Evolutionary conservation across 2,888 invertebrate genomes (phyloP).

Genomic region (Napeogenes sylphis): DNA sequence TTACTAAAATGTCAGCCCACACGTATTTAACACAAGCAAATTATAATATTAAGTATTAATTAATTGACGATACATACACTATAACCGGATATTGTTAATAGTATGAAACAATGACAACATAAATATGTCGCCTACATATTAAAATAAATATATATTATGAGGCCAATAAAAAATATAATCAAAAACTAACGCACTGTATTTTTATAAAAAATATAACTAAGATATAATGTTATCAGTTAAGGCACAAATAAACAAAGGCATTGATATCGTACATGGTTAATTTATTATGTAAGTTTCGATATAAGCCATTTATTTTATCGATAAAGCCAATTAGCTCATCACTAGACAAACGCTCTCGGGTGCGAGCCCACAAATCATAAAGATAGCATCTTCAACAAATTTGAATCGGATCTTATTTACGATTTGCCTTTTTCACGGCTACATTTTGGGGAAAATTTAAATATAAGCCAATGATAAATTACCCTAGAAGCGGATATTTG

Average conservation of each 20-base stretch:
- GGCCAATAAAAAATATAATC: too few relatives aligned
- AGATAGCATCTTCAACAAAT: conserved; percentile 79
- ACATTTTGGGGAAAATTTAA: conserved; percentile 73
- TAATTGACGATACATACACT: too few relatives aligned
- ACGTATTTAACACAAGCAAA: too few relatives aligned
- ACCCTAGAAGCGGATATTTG: conserved; percentile 63
- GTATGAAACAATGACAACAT: too few relatives aligned
- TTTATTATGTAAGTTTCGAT: conserved; percentile 28
- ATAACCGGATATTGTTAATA: too few relatives aligned
- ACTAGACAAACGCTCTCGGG: conserved; percentile 73
- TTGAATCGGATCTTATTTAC: conserved; percentile 79
- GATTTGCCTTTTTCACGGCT: conserved; percentile 78
- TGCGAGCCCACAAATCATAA: conserved; percentile 76
- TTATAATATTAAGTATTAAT: too few relatives aligned
- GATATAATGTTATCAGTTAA: conserved; percentile 12
- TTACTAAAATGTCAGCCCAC: too few relatives aligned
- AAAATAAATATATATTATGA: too few relatives aligned
- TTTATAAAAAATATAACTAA: conserved; percentile 5
- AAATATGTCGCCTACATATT: too few relatives aligned
- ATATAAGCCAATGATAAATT: conserved; percentile 74
- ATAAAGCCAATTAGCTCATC: conserved; percentile 69
- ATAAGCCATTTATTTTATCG: conserved; percentile 34
- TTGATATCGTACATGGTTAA: conserved; percentile 6
- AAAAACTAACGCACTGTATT: too few relatives aligned
- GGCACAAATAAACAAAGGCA: conserved; percentile 11